Evolutionary conservation across 1,140 invertebrate species (phyloP), one percentile per base, ranked within the genome.

Genomic region (Amyelois transitella): DNA sequence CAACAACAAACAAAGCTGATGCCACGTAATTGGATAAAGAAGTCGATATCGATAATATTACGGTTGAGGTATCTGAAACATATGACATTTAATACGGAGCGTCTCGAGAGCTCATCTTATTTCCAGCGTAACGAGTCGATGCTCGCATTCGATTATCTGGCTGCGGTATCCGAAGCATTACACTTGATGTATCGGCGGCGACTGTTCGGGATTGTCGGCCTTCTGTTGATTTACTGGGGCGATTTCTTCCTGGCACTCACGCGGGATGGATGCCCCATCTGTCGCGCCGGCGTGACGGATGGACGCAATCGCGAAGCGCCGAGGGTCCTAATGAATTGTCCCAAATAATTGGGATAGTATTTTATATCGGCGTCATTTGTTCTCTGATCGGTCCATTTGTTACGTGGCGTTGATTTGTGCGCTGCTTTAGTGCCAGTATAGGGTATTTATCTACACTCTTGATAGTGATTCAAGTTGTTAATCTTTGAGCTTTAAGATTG

Each of bases 111-210:
- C 77, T 85, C 78, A 82, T 85, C 82, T 86, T 83, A 87, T 87
- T 86, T 77, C 75, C 78, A 81, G 73, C 70, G 80, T 86, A 84
- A 86, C 84, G 80, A 86, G 76, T 84, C 74, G 84, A 87, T 85
- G 81, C 84, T 86, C 79, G 85, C 81, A 84, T 86, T 81, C 81
- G 82, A 88, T 88, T 88, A 88, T 88, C 84, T 81, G 75, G 74
- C 73, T 69, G 84, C 75, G 82, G 82, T 85, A 88, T 88, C 82
- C 81, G 80, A 85, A 72, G 81, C 81, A 86, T 85, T 88, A 86
- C 81, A 76, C 73, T 84, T 87, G 84, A 87, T 86, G 80, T 83
- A 87, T 86, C 71, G 77, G 75, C 73, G 79, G 76, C 81, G 81
- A 85, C 80, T 82, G 79, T 66, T 66, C 79, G 65, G 80, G 81